Evolutionary conservation across 2,888 invertebrate species (phyloP).

Genomic region (Esperia sulphurella): DNA sequence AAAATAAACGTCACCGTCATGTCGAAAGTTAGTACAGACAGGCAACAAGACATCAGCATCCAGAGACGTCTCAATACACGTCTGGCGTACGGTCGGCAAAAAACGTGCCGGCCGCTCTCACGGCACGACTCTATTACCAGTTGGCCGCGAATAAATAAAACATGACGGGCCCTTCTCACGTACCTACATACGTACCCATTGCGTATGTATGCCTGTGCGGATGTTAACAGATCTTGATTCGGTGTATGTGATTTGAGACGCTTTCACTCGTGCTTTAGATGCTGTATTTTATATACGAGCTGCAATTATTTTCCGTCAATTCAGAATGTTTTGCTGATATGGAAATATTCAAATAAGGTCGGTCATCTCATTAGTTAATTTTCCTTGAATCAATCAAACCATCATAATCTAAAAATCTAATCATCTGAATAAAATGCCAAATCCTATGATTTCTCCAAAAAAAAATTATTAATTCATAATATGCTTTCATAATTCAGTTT

Average conservation of each 20-base stretch:
- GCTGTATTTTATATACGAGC: slow-evolving; percentile 20
- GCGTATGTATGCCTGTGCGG: slow-evolving; percentile 55
- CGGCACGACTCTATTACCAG: slow-evolving; percentile 77
- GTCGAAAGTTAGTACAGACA: slow-evolving; percentile 67
- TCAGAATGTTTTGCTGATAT: too few species aligned
- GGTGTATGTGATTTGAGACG: slow-evolving; percentile 64
- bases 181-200: slow-evolving; percentile 47
- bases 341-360: too few species aligned
- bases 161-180: slow-evolving; percentile 77
- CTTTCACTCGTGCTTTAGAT: slow-evolving; percentile 43
- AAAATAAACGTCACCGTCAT: slow-evolving; percentile 65
- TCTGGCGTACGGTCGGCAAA: slow-evolving; percentile 62
- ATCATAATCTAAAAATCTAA: too few species aligned
- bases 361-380: not conserved
- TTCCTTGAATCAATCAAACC: not conserved
- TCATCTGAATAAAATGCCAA: too few species aligned
- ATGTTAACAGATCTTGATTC: slow-evolving; percentile 71
- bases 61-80: slow-evolving; percentile 74
- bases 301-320: slow-evolving; percentile 26
- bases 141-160: slow-evolving; percentile 75
- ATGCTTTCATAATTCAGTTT: too few species aligned
- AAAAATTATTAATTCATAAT: too few species aligned
- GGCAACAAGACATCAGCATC: slow-evolving; percentile 75
- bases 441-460: too few species aligned
- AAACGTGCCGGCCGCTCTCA: slow-evolving; percentile 73